phyloP scores from a whole-genome alignment of 2,797 vertebrate species.

The Percopsis omiscomaycus region DNA sequence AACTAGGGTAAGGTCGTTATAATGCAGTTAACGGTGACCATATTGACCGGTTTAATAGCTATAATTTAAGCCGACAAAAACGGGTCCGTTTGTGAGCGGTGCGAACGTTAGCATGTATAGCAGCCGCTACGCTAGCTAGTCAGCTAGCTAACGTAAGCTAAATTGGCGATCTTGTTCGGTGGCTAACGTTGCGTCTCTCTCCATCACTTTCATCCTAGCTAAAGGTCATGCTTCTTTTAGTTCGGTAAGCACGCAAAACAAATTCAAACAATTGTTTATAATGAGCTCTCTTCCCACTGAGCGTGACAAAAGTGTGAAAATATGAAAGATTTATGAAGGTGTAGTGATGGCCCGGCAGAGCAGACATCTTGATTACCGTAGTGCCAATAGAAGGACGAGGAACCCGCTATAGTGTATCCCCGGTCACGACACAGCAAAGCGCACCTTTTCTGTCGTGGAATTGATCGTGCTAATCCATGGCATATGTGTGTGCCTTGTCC shows the following conservation, averaged over 20 bases:
- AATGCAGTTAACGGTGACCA: rapidly evolving
- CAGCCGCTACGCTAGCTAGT: conserved; percentile 40
- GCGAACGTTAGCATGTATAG: conserved; percentile 65
- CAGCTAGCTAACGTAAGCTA: conserved; percentile 53
- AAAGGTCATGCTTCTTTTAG: conserved; percentile 56
- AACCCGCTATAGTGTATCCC: conserved; percentile 32
- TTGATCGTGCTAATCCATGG: neutral
- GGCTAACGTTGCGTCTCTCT: conserved; percentile 11
- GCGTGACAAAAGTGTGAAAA: conserved; percentile 1
- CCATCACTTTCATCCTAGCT: conserved; percentile 55
- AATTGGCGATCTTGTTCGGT: conserved; percentile 57
- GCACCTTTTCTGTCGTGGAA: neutral
- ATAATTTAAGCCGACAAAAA: conserved; percentile 5
- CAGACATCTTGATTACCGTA: conserved; percentile 76
- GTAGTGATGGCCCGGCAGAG: conserved; percentile 63
- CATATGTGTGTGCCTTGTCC: neutral
- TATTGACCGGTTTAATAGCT: neutral
- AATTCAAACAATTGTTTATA: neutral
- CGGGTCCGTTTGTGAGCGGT: conserved; percentile 7
- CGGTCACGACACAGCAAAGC: conserved; percentile 25
- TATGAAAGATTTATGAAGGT: conserved; percentile 49
- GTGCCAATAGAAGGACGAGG: conserved; percentile 56
- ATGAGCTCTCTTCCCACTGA: neutral
- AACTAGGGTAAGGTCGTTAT: conserved; percentile 50
- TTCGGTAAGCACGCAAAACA: neutral